These are phyloP conservation scores for Thereuonema tuberculata DNA, from an alignment of 1,140 invertebrate species.

Conservation along the genomic window DNA sequence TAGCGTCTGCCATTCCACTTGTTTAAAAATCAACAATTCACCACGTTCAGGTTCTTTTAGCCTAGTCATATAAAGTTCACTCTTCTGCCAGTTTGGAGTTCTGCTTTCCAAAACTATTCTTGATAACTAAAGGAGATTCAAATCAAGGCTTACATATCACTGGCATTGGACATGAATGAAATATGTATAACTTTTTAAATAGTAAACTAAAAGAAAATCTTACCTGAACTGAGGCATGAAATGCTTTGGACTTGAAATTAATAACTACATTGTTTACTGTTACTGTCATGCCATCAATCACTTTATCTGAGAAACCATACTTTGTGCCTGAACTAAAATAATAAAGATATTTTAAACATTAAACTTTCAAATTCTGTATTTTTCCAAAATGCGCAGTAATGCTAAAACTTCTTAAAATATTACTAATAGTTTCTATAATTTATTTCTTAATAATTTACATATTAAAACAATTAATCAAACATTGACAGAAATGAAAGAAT, in stretches of 20 bases:
- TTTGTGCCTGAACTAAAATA: constrained; percentile 36
- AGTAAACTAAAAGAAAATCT: no score
- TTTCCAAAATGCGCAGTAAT: not conserved
- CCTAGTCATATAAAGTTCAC: constrained; percentile 71
- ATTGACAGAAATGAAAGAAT: no score
- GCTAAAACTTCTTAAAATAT: no score
- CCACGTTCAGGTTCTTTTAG: constrained; percentile 76
- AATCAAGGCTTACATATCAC: not conserved
- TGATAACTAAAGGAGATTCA: constrained; percentile 62
- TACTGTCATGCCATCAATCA: constrained; percentile 94
- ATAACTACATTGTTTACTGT: constrained; percentile 87
- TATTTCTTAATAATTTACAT: no score
- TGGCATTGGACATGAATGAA: no score
- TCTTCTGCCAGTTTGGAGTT: constrained; percentile 70
- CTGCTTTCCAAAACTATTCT: constrained; percentile 83
- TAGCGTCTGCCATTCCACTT: constrained; percentile 91
- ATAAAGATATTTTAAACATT: constrained; percentile 7
- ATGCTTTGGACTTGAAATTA: constrained; percentile 83
- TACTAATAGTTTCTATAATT: no score
- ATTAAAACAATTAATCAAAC: no score
- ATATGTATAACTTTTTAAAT: no score
- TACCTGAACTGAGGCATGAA: constrained; percentile 88
- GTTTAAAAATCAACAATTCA: constrained; percentile 92
- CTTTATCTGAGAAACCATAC: constrained; percentile 86
- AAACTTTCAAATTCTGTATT: not conserved